These are phyloP conservation scores for Pseudochirops cupreus DNA, from an alignment of 2,797 vertebrate species.

Conservation along the genomic window DNA sequence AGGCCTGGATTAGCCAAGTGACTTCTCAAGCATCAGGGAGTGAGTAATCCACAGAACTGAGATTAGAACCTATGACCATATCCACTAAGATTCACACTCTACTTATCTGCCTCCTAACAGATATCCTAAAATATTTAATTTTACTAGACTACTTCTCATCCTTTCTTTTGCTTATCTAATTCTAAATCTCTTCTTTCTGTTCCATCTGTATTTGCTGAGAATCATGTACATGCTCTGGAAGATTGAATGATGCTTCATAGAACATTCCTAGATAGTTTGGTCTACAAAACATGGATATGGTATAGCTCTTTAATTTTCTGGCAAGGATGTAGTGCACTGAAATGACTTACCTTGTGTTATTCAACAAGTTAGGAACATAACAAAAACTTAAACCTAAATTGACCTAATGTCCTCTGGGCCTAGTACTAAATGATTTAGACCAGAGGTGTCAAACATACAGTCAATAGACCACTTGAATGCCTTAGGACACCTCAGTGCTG, in stretches of 20 bases:
- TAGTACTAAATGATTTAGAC: not conserved
- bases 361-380: not conserved
- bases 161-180: not conserved
- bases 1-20: not conserved
- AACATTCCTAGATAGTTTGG: not conserved
- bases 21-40: not conserved
- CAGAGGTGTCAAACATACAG: too few species aligned
- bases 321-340: accelerated
- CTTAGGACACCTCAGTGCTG: not conserved
- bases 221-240: not conserved
- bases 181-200: not conserved
- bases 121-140: not conserved
- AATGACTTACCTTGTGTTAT: not conserved
- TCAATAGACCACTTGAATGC: not conserved
- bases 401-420: too few species aligned
- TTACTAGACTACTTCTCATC: not conserved
- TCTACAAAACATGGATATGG: not conserved
- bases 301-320: not conserved
- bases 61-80: not conserved
- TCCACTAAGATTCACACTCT: not conserved
- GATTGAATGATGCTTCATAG: not conserved
- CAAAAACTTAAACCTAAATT: not conserved
- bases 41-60: not conserved
- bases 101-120: not conserved
- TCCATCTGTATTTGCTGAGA: not conserved